These are phyloP conservation scores for Ctenochaetus hawaiiensis DNA, from an alignment of 2,797 vertebrate species.

Conservation along the genomic window DNA sequence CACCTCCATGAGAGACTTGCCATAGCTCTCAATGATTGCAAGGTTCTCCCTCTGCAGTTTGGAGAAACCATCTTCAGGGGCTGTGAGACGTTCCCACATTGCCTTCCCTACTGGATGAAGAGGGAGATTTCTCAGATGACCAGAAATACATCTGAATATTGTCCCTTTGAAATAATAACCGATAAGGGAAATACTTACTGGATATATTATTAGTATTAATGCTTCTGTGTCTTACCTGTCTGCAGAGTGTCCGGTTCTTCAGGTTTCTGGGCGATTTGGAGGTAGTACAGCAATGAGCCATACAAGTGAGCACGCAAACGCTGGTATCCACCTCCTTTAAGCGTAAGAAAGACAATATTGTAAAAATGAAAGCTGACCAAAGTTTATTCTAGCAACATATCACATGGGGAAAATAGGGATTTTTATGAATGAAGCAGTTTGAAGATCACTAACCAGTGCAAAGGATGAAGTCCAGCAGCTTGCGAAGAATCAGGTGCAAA, in stretches of 20 bases:
- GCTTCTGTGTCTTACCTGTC: conserved; percentile 84
- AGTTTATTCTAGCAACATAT: neutral
- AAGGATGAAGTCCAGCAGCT: conserved; percentile 96
- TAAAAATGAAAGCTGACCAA: neutral
- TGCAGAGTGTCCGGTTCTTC: conserved; percentile 97
- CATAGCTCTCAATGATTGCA: conserved; percentile 96
- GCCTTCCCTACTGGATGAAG: conserved; percentile 86
- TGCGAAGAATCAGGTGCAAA: conserved; percentile 95
- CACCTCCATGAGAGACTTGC: conserved; percentile 96
- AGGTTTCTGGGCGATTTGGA: conserved; percentile 98
- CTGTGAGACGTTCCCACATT: conserved; percentile 98
- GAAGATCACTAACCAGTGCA: conserved; percentile 89
- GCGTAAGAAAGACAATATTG: neutral
- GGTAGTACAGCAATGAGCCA: conserved; percentile 95
- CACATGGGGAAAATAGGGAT: neutral
- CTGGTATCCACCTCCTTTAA: conserved; percentile 95
- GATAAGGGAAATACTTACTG: neutral
- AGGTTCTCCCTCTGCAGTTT: conserved; percentile 97
- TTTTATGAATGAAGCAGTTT: neutral
- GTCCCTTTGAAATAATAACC: neutral
- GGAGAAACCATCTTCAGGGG: conserved; percentile 96
- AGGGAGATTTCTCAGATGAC: neutral
- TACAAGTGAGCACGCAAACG: conserved; percentile 96
- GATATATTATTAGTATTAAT: neutral
- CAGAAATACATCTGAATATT: neutral